Evolutionary conservation across 2,797 vertebrate species (phyloP).

Genomic region (Triplophysa yarkandensis): DNA sequence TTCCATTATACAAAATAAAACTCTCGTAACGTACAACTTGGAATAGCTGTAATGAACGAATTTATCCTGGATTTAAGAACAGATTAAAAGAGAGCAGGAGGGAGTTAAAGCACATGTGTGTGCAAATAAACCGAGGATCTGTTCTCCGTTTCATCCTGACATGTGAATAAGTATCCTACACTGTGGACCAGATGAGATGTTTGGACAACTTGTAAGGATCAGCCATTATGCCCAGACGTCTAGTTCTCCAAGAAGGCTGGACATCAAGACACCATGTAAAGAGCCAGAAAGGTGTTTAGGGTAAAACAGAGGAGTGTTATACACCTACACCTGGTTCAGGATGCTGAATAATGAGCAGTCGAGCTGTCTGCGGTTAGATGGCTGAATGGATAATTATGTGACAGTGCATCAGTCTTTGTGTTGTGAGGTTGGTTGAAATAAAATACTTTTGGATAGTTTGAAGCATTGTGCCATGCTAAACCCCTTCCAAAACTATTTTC

Average conservation of each 20-base stretch:
- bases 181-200: not conserved
- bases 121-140: constrained; percentile 10
- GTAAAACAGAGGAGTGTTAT: constrained; percentile 20
- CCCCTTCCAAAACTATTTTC: not conserved
- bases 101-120: not conserved
- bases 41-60: constrained; percentile 11
- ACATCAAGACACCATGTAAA: constrained; percentile 36
- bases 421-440: not conserved
- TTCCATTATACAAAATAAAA: not conserved
- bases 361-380: constrained; percentile 32
- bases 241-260: constrained; percentile 22
- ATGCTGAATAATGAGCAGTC: constrained; percentile 35
- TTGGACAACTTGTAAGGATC: constrained; percentile 14
- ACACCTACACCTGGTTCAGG: constrained; percentile 4
- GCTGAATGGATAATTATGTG: constrained; percentile 14
- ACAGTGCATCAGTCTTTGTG: constrained; percentile 5
- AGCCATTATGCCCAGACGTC: not conserved
- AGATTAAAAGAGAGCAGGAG: not conserved
- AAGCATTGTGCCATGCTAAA: constrained; percentile 8
- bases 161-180: not conserved
- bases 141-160: not conserved
- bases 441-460: constrained; percentile 13
- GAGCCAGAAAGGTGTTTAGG: constrained; percentile 12
- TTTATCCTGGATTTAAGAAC: constrained; percentile 8
- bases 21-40: not conserved